Evolutionary conservation across 2,113 vertebrate genomes (phyloP), one percentile per base, ranked within the genome.

Genomic region (Melanostigma gelatinosum): DNA sequence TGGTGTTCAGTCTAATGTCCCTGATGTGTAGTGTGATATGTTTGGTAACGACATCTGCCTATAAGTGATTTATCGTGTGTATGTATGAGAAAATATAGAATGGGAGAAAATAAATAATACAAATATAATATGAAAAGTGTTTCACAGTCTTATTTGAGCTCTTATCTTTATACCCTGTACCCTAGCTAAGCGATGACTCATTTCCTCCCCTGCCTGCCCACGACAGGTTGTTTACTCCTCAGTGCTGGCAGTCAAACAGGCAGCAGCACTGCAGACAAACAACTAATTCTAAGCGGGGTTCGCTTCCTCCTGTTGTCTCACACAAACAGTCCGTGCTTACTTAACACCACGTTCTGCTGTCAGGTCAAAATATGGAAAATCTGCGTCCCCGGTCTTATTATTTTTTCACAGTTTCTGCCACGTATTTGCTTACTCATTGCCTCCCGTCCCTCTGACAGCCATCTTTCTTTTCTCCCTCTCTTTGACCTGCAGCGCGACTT

Each of bases 401-500:
- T 13, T 50, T 9, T 34, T 36, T 36, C 4, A 32, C 32, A 70
- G 42, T 29, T 42, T 65, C 40, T 58, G 5, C 15, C 7, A 13
- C 1, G 24, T 42, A 27, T 76, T 74, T 74, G 32, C 54, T 67
- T 44, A n/a, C n/a, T 65, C 11, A 18, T 10, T 40, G 29, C 72
- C 4, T 62, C n/a, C 27, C 1, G 6, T 32, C 0, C 38, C 3
- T 8, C 60, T 69, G 40, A 80, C 67, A 46, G 38, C 1, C 38
- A 18, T 46, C 3, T 22, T 29, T 75, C 15, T 61, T 46, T 42
- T 67, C 24, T 72, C 13, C 60, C 54, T 69, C 32, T 66, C 4
- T 69, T 34, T 8, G 6, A 20, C 48, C 62, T 74, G 67, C 95
- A 99, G 98, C 96, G 98, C 50, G 98, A 99, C 94, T 93, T 99